Evolutionary conservation across 1,140 invertebrate genomes (phyloP).

Genomic region (Apis laboriosa): DNA sequence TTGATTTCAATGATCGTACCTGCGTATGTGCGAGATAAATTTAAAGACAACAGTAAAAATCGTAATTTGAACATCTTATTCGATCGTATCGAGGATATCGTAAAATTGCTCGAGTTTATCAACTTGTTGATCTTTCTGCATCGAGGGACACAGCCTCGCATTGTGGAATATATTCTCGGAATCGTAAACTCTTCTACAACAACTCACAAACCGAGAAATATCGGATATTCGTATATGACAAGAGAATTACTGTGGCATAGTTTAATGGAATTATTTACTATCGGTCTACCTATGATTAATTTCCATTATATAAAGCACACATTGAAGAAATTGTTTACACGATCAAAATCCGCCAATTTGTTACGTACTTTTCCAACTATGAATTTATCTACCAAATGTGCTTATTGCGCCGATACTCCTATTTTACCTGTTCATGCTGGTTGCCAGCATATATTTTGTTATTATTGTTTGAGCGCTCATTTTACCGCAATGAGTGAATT

Average conservation of each 20-base stretch:
- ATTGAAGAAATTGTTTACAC: conserved; percentile 62
- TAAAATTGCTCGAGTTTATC: conserved; percentile 70
- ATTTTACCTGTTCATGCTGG: conserved; percentile 76
- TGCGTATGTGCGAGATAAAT: conserved; percentile 70
- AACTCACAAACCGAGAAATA: conserved; percentile 69
- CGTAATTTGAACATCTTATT: conserved; percentile 12
- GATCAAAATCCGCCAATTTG: neutral
- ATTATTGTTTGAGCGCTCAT: conserved; percentile 76
- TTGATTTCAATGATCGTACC: conserved; percentile 71
- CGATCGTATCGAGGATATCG: conserved; percentile 52
- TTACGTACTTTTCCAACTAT: conserved; percentile 53
- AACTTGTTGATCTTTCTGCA: conserved; percentile 75
- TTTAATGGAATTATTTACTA: conserved; percentile 75
- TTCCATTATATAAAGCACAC: conserved; percentile 71
- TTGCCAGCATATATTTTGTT: conserved; percentile 77
- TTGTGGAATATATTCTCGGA: conserved; percentile 71
- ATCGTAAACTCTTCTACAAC: conserved; percentile 69
- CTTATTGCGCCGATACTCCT: conserved; percentile 73
- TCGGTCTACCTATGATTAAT: conserved; percentile 76
- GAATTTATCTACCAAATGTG: conserved; percentile 66
- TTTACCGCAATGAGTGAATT: conserved; percentile 72
- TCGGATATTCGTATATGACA: conserved; percentile 80
- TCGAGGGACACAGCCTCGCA: conserved; percentile 72
- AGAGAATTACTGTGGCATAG: conserved; percentile 79
- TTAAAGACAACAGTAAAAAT: conserved; percentile 1